Evolutionary conservation across 2,113 vertebrate genomes (phyloP).

Genomic region (Emydocephalus ijimae): DNA sequence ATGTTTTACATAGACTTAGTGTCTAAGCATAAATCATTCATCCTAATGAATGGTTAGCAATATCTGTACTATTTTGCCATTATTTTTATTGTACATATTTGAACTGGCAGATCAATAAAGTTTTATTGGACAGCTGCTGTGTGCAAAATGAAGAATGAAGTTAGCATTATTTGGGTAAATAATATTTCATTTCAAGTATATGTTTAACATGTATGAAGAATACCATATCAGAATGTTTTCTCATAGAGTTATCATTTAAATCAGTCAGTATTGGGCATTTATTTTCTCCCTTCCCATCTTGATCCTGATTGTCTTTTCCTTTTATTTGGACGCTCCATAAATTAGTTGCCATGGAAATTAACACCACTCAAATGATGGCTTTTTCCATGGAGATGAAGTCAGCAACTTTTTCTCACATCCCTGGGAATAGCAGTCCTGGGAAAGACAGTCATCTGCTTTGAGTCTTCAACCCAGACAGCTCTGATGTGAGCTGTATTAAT

Average conservation of each 20-base stretch:
- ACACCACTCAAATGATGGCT: constrained; percentile 4
- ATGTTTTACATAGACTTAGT: background rate
- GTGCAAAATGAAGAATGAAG: background rate
- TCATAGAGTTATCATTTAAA: background rate
- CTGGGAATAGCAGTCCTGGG: background rate
- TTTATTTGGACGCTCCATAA: background rate
- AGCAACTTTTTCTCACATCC: constrained; percentile 16
- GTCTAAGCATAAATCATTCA: background rate
- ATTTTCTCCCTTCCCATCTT: background rate
- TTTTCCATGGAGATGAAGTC: constrained; percentile 4
- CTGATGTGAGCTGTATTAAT: background rate
- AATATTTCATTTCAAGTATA: constrained; percentile 10
- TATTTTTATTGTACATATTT: background rate
- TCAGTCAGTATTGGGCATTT: background rate
- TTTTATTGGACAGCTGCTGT: background rate
- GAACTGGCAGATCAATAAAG: background rate
- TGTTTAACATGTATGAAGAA: background rate
- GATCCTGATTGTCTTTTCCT: background rate
- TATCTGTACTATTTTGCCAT: background rate
- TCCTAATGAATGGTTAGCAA: background rate
- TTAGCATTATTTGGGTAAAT: background rate
- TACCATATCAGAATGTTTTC: background rate
- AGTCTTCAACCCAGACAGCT: background rate
- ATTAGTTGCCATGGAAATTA: constrained; percentile 29
- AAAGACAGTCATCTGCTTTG: background rate